Base-by-base conservation (phyloP, 2,888 invertebrate species). In the Invenusta paracnida region DNA sequence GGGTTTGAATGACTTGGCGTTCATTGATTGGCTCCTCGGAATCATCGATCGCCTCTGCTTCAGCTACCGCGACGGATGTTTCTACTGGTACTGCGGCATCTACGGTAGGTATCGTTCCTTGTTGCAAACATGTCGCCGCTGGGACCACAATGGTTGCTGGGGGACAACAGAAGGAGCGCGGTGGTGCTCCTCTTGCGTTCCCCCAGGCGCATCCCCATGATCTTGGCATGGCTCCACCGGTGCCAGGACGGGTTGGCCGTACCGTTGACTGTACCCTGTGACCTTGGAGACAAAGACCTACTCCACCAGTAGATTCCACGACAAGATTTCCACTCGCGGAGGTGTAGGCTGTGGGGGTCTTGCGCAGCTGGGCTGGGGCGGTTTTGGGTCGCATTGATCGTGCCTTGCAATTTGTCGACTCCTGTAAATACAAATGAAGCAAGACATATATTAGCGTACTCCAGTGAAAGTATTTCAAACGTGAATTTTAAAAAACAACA, bases 311-410 rank as follows among this genome's bases (percentile, higher is more conserved):
- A 13, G 73, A 73, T 23, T 73, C 73, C 2, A 73, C 23, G 2
- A 73, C 25, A 5, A 73, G 5, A 25, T 73, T 73, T 2, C 11
- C 2, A 23, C 2, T 13, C 2, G 73, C 2, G 2, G 27, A 13
- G 23, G 73, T 73, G 17, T 5, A 5, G 17, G 73, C 2, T 2
- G 23, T 73, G 2, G 73, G 73, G 5, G 48, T 17, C 28, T 23
- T 82, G 2, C 82, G 13, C 31, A 82, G 29, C 82, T 30, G 82
- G 2, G 82, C 82, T 29, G 82, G 82, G 5, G 82, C 82, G 1
- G 82, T 82, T 82, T 82, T 82, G 5, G 82, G 82, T 2, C 82
- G 82, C 5, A 17, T 48, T 5, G 48, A 48, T 11, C 17, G 17
- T 17, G n/a, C n/a, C n/a, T n/a, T n/a, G n/a, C n/a, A n/a, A n/a